Base-by-base conservation (phyloP, 2,797 vertebrate genomes). In the Halcyon badia region DNA sequence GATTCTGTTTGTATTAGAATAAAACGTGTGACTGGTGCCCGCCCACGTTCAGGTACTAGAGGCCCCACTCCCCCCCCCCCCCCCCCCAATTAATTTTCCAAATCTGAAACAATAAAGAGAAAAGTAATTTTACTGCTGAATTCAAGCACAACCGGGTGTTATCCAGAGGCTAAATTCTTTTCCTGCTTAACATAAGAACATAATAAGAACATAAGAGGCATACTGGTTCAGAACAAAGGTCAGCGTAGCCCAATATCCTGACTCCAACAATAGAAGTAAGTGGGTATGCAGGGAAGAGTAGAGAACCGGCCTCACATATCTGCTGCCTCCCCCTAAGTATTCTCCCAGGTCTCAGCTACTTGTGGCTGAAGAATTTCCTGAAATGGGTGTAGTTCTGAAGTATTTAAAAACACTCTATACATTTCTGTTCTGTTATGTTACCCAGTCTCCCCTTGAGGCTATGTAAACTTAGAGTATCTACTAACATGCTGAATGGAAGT, bases 141-240 rank as follows among this genome's bases (percentile, higher is more conserved):
- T 94, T 96, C 69, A 90, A 73, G 80, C 83, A 81, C 76, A 80
- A 88, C 65, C 1, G 89, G 72, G 82, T 95, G 91, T 95, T 97
- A 95, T 91, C 91, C 92, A 95, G 94, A 89, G 94, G 91, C 70
- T 90, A 92, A 96, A 97, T 97, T 97, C 92, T 95, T 96, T 95
- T 97, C 95, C 96, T 97, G 76, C 92, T 97, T 96, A 97, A 80
- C 95, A 9, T 96, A 96, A 97, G 95, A 96, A 85, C 96, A 92
- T 97, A 97, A 95, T 96, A 94, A 95, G 95, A 97, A 72, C 90
- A 70, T 97, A 96, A 96, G 92, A 94, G 90, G 95, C 95, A 94
- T 70, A 95, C 77, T 96, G 88, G 90, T 89, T 97, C 83, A 92
- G 94, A 95, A 96, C 95, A 97, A 97, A 96, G 96, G 95, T 97